These are phyloP conservation scores for Diarsia dahlii DNA, from an alignment of 2,888 invertebrate species.

Conservation along the genomic window DNA sequence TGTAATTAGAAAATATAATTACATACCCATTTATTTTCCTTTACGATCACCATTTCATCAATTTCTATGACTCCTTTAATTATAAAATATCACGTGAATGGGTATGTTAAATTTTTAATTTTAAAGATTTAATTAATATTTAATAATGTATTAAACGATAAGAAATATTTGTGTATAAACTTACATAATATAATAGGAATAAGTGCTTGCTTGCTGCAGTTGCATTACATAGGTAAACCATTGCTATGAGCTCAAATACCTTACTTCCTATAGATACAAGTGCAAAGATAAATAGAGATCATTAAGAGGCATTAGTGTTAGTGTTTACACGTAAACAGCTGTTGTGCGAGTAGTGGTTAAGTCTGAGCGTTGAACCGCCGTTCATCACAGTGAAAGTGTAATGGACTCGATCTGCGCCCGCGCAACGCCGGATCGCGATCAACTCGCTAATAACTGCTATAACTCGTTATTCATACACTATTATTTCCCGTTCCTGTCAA, in stretches of 20 bases:
- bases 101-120: neutral
- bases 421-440: constrained; percentile 51
- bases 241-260: neutral
- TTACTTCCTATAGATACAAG: constrained; percentile 28
- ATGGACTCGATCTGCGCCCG: constrained; percentile 62
- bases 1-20: constrained; percentile 9
- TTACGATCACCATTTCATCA: neutral
- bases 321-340: constrained; percentile 61
- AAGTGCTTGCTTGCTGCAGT: no score
- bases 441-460: constrained; percentile 54
- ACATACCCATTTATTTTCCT: neutral
- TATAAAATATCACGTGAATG: constrained; percentile 1
- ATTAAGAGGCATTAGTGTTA: constrained; percentile 27
- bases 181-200: constrained; percentile 5
- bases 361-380: constrained; percentile 74
- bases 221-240: neutral
- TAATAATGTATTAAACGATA: neutral
- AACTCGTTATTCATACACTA: constrained; percentile 59
- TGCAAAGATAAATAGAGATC: constrained; percentile 23
- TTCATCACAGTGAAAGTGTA: constrained; percentile 69
- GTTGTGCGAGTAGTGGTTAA: constrained; percentile 66
- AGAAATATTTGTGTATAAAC: neutral
- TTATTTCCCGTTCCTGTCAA: constrained; percentile 65
- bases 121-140: constrained; percentile 3
- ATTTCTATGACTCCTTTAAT: neutral